Base-by-base conservation (phyloP, 1,140 invertebrate species). In the Watersipora subatra region DNA sequence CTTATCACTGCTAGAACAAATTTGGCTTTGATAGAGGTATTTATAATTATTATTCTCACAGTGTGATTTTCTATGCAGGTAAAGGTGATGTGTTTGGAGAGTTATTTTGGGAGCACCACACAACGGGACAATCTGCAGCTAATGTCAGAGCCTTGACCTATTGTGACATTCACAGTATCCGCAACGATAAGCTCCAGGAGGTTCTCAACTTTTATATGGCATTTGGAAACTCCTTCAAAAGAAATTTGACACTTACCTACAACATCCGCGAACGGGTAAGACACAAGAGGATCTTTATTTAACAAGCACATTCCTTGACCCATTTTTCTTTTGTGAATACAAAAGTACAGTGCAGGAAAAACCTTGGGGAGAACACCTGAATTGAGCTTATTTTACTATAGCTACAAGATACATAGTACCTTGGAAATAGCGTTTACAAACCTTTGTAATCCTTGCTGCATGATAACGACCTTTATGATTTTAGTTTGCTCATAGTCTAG, bases 151-250 rank as follows among this genome's bases (percentile, higher is more conserved):
- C 95, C 64, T 84, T 99, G 68, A 99, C 97, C 58, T 99, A 99
- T 84, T 99, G 96, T 84, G 96, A 99, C 85, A 85, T 99, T 72
- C 96, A 99, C 82, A 93, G 93, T 71, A 99, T 99, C 79, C 99
- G 99, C 82, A 84, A 95, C 65, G 83, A 84, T 25, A 76, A 80
- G 17, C 84, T 97, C 57, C 85, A 97, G 66, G 93, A 97, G 85
- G 95, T 99, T 69, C 85, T 99, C 57, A 93, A 97, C 80, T 99
- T 99, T 85, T 99, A 99, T 84, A 93, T 97, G 81, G 93, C 95
- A 62, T 99, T 99, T 84, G 92, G 95, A 66, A 98, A 98, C 82
- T 98, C 94, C 61, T 99, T 99, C 83, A 91, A 94, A 66, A 83
- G 96, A 75, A 99, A 99, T 83, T 86, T 99, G 67, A 87, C 97